These are phyloP conservation scores for Macrotis lagotis DNA, from an alignment of 2,113 vertebrate species.

Conservation along the genomic window DNA sequence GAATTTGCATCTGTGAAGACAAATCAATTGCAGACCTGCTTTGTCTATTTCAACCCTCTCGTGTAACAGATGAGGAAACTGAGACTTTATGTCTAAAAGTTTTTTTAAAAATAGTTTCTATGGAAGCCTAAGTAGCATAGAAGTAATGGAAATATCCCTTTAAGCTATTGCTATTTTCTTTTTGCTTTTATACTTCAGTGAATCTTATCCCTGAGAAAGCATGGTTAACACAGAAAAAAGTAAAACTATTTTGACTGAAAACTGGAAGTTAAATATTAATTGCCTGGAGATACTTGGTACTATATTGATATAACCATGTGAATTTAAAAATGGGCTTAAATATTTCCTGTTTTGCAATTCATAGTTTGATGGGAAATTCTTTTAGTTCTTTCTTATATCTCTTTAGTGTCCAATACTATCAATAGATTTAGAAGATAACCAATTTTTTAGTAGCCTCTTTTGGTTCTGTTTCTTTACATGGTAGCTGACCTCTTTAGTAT, in stretches of 20 bases:
- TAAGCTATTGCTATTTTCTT: neutral
- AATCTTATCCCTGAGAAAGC: neutral
- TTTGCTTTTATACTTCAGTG: neutral
- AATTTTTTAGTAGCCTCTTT: neutral
- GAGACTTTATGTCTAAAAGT: neutral
- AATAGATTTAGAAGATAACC: neutral
- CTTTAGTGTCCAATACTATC: neutral
- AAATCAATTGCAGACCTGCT: neutral
- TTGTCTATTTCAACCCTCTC: neutral
- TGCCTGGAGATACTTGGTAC: neutral
- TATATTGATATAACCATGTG: neutral
- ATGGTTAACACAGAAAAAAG: neutral
- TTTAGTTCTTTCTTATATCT: neutral
- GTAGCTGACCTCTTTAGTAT: neutral
- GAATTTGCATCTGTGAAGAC: neutral
- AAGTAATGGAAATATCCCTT: neutral
- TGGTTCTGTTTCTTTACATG: neutral
- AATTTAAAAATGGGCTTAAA: neutral
- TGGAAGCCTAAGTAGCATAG: neutral
- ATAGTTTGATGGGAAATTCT: neutral
- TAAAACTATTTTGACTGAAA: neutral
- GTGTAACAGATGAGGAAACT: neutral
- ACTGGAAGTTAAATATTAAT: neutral
- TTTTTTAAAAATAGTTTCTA: neutral
- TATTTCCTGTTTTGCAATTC: neutral